Conservation (phyloP, 2,113 vertebrate species). For the Conger conger region DNA sequence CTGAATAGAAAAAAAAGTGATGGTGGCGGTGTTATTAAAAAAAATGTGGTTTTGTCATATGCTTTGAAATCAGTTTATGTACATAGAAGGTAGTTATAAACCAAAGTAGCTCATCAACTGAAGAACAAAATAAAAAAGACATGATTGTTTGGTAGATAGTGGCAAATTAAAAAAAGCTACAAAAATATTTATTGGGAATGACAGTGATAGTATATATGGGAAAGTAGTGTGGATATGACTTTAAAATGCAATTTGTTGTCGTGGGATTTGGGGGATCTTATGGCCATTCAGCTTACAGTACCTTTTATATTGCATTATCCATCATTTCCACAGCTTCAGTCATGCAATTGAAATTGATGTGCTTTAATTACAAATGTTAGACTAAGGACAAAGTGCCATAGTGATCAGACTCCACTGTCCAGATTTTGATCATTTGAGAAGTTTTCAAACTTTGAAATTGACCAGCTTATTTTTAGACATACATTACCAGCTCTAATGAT, state of each 20-base stretch:
- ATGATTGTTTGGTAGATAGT: conserved; percentile 52
- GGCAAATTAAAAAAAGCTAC: conserved; percentile 27
- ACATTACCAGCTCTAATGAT: conserved; percentile 11
- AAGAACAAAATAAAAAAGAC: conserved; percentile 27
- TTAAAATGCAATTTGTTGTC: conserved; percentile 41
- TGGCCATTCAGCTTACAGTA: neutral
- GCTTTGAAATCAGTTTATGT: conserved; percentile 41
- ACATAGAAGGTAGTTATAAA: conserved; percentile 63
- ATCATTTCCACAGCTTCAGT: neutral
- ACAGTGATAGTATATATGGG: conserved; percentile 37
- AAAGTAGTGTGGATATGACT: conserved; percentile 23
- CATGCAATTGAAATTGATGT: neutral
- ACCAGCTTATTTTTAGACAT: neutral
- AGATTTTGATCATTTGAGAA: neutral
- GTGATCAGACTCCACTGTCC: conserved; percentile 14
- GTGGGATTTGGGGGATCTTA: neutral
- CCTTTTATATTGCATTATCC: neutral
- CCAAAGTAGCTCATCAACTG: conserved; percentile 67
- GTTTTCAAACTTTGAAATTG: neutral
- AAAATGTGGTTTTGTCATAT: conserved; percentile 25
- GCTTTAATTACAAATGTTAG: neutral
- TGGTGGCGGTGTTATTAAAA: conserved; percentile 42
- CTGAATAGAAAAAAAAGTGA: conserved; percentile 37
- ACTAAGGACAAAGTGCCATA: neutral
- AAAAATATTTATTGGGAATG: conserved; percentile 38